Evolutionary conservation across 2,797 vertebrate species (phyloP).

Genomic region (Dermochelys coriacea): DNA sequence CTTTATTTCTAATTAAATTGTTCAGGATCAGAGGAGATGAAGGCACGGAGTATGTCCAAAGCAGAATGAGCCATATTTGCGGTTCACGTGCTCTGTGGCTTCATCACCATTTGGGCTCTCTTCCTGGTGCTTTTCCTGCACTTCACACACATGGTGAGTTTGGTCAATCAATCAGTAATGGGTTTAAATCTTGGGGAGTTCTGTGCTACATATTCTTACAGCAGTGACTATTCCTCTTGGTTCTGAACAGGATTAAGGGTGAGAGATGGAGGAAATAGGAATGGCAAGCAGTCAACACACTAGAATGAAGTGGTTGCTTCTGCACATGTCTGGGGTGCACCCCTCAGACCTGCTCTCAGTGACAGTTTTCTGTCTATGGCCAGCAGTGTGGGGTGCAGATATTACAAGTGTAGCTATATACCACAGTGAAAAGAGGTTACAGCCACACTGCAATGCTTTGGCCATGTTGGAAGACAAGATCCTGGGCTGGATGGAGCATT

Average conservation of each 20-base stretch:
- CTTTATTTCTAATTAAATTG: too few relatives aligned
- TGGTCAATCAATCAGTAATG: background rate
- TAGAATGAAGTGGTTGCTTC: background rate
- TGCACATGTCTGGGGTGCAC: background rate
- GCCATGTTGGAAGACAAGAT: too few relatives aligned
- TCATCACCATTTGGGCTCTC: background rate
- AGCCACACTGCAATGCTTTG: background rate
- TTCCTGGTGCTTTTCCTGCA: background rate
- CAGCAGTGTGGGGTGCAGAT: background rate
- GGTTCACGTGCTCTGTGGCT: background rate
- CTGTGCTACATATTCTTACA: background rate
- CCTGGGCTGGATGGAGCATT: too few relatives aligned
- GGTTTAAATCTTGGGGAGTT: background rate
- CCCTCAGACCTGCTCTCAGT: background rate
- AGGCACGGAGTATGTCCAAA: background rate
- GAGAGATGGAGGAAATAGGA: background rate
- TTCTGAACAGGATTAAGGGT: background rate
- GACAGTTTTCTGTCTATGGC: background rate
- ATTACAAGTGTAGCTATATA: background rate
- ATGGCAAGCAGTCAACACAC: rapidly evolving
- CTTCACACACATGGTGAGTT: background rate
- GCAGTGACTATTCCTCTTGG: background rate
- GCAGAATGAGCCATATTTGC: background rate
- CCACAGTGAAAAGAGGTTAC: background rate
- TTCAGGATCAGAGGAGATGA: background rate